These are phyloP conservation scores for Anomalospiza imberbis DNA, from an alignment of 2,797 vertebrate species.

Conservation along the genomic window DNA sequence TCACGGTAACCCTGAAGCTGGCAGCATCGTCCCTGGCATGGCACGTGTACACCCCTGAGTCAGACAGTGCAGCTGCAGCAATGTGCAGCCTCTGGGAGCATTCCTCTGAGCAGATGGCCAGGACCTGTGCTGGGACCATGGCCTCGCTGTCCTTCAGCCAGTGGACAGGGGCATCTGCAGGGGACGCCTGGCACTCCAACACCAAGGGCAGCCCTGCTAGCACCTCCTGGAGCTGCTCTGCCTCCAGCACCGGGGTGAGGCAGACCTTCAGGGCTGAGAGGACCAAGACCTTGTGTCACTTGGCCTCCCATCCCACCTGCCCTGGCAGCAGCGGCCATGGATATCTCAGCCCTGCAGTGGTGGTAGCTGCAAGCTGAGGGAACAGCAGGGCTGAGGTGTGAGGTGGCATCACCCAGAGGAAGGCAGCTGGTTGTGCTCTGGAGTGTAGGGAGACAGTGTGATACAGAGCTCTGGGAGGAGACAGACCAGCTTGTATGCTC, in stretches of 20 bases:
- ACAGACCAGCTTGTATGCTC: neutral
- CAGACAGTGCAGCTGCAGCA: conserved; percentile 61
- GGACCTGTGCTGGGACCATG: conserved; percentile 59
- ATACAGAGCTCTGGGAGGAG: neutral
- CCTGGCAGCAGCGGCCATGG: fast-evolving
- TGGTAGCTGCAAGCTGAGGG: neutral
- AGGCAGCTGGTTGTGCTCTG: neutral
- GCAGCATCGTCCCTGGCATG: conserved; percentile 76
- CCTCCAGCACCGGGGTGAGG: neutral
- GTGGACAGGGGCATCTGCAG: conserved; percentile 68
- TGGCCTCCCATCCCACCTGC: neutral
- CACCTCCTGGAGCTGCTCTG: neutral
- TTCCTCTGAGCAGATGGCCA: conserved; percentile 73
- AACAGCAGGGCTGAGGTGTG: neutral
- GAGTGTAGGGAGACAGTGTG: fast-evolving
- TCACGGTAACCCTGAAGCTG: conserved; percentile 85
- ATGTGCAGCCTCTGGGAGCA: conserved; percentile 74
- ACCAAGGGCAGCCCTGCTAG: conserved; percentile 60
- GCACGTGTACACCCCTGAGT: conserved; percentile 83
- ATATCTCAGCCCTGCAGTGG: neutral
- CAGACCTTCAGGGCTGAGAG: conserved; percentile 50
- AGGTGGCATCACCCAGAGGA: neutral
- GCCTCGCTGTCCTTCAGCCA: conserved; percentile 88
- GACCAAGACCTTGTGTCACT: neutral
- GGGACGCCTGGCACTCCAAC: conserved; percentile 82